Percentiles rank a stretch among this genome's conserved stretches.
Conservation (phyloP, 1,140 invertebrate genomes). For the Antheraea mylitta region DNA sequence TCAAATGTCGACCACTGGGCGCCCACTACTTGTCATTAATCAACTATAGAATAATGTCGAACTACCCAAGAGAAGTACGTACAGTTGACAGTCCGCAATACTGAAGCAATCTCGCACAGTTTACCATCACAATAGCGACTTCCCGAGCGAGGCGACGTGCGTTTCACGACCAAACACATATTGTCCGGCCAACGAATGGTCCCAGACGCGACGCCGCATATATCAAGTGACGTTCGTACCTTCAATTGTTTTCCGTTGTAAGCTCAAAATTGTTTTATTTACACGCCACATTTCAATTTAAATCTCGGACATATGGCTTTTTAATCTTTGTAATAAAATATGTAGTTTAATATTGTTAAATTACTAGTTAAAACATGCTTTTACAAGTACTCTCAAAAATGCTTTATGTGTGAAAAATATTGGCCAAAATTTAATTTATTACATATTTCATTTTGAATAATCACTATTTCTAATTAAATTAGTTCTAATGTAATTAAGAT, state of each 20-base stretch:
- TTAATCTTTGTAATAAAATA: not conserved
- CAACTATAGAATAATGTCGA: not conserved
- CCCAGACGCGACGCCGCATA: not conserved
- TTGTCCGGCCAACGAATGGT: constrained; percentile 15
- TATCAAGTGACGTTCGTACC: constrained; percentile 10
- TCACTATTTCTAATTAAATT: too few species aligned
- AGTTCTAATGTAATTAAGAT: too few species aligned
- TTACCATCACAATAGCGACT: constrained; percentile 28
- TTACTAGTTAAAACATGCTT: too few species aligned
- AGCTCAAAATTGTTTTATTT: not conserved
- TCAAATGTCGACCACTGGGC: too few species aligned
- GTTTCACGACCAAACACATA: constrained; percentile 22
- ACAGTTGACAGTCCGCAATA: constrained; percentile 1
- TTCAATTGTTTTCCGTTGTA: constrained; percentile 4
- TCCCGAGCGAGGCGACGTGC: not conserved
- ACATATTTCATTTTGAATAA: too few species aligned
- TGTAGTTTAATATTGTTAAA: too few species aligned
- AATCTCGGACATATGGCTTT: not conserved
- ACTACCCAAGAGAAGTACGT: not conserved
- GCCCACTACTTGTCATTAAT: too few species aligned
- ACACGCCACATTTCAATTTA: too few species aligned
- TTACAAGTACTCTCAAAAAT: too few species aligned
- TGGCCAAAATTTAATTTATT: too few species aligned
- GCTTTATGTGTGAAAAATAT: too few species aligned
- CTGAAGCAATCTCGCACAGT: constrained; percentile 22